These are phyloP conservation scores for Chiridota heheva DNA, from an alignment of 35 echinoderm and acorn worm species.

Conservation along the genomic window DNA sequence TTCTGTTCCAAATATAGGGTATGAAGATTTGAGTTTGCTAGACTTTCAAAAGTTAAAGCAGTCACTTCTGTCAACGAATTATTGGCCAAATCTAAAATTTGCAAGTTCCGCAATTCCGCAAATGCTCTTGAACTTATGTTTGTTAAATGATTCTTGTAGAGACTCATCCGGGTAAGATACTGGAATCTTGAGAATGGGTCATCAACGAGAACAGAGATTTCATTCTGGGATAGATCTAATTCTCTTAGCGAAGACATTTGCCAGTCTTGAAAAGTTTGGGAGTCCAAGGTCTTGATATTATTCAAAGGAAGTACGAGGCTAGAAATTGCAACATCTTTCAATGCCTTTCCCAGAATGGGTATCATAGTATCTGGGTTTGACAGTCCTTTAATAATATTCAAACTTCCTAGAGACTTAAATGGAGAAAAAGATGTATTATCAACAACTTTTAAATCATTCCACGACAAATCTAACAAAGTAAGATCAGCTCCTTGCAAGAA, in stretches of 20 bases:
- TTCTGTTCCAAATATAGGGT: constrained; percentile 60
- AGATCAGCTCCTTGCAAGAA: constrained; percentile 21
- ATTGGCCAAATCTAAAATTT: constrained; percentile 42
- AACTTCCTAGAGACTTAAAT: constrained; percentile 19
- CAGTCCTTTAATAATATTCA: constrained; percentile 41
- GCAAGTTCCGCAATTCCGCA: not conserved
- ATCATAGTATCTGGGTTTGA: constrained; percentile 1
- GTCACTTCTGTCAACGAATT: constrained; percentile 56
- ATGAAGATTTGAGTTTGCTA: constrained; percentile 22
- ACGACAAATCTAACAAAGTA: constrained; percentile 49
- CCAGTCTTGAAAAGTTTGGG: constrained; percentile 35
- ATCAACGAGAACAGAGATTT: constrained; percentile 42
- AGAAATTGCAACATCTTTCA: constrained; percentile 15
- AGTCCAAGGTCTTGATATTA: not conserved
- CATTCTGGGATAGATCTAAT: constrained; percentile 71
- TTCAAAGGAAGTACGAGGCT: constrained; percentile 31
- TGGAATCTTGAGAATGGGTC: constrained; percentile 23
- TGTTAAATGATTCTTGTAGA: constrained; percentile 56
- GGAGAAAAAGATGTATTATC: constrained; percentile 40
- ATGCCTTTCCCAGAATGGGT: constrained; percentile 33
- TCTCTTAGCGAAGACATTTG: constrained; percentile 28
- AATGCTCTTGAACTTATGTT: constrained; percentile 35
- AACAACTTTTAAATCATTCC: constrained; percentile 26
- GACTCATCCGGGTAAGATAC: constrained; percentile 26
- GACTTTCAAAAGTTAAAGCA: constrained; percentile 36